These are phyloP conservation scores for Gopherus flavomarginatus DNA, from an alignment of 2,113 vertebrate genomes.

Conservation along the genomic window DNA sequence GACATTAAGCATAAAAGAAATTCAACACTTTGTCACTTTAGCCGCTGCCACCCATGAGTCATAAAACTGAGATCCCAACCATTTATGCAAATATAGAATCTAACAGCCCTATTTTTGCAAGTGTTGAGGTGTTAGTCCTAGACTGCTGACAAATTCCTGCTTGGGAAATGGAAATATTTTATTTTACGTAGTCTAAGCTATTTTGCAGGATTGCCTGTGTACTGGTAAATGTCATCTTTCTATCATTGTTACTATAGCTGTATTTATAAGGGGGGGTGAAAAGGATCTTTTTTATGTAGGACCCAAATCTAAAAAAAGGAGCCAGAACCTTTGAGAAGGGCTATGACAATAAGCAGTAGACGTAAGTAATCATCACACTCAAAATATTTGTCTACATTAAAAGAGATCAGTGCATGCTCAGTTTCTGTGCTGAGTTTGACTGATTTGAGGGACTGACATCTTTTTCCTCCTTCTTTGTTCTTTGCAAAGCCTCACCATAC, in stretches of 20 bases:
- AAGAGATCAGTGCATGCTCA: neutral
- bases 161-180: neutral
- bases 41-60: slow-evolving; percentile 1
- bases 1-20: slow-evolving; percentile 14
- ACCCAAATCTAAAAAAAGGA: neutral
- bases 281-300: neutral
- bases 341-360: neutral
- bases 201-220: neutral
- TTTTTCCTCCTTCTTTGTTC: neutral
- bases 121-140: neutral
- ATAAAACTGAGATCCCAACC: neutral
- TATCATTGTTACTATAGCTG: accelerated
- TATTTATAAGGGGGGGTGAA: accelerated
- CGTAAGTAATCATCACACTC: neutral
- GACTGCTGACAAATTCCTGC: neutral
- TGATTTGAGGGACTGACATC: neutral
- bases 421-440: neutral
- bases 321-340: neutral
- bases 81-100: neutral
- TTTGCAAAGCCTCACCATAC: neutral
- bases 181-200: neutral
- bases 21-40: slow-evolving; percentile 13
- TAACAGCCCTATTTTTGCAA: neutral
- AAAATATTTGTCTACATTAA: neutral
- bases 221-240: neutral